Evolutionary conservation across 1,140 invertebrate species (phyloP).

Genomic region (Drosophila orena): DNA sequence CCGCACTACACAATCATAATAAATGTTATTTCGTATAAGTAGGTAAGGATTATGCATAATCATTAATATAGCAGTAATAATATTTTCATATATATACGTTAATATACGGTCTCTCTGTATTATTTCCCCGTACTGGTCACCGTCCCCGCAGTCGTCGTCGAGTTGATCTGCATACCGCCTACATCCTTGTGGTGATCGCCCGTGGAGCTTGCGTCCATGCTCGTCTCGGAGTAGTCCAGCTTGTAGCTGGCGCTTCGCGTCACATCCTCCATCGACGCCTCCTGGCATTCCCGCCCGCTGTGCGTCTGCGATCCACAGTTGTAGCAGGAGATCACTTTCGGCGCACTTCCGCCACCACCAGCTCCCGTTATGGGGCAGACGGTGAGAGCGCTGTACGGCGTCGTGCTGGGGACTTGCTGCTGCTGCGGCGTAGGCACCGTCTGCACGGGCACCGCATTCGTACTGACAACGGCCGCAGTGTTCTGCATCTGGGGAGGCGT

Average conservation of each 20-base stretch:
- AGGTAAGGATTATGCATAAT: constrained; percentile 69
- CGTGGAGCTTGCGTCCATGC: constrained; percentile 42
- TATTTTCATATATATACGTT: constrained; percentile 50
- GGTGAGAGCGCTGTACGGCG: constrained; percentile 53
- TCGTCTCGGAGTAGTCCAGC: constrained; percentile 86
- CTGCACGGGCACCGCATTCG: constrained; percentile 65
- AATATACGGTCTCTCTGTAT: constrained; percentile 29
- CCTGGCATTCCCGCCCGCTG: constrained; percentile 92
- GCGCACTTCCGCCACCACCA: constrained; percentile 36
- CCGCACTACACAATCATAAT: constrained; percentile 78
- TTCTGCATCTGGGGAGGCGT: constrained; percentile 85
- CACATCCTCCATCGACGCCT: constrained; percentile 94
- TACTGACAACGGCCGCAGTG: constrained; percentile 70
- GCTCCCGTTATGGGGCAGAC: constrained; percentile 69
- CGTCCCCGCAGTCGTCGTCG: constrained; percentile 40
- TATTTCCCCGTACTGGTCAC: constrained; percentile 69
- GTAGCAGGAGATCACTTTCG: constrained; percentile 87
- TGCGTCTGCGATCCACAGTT: constrained; percentile 92
- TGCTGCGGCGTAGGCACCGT: constrained; percentile 47
- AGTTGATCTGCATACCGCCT: constrained; percentile 44
- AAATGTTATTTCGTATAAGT: constrained; percentile 74
- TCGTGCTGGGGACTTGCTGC: constrained; percentile 39
- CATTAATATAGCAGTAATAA: constrained; percentile 58
- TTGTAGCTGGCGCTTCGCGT: constrained; percentile 89
- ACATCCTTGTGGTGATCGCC: constrained; percentile 55